phyloP scores from a whole-genome alignment of 2,113 vertebrate species.

The Rhinoderma darwinii region DNA sequence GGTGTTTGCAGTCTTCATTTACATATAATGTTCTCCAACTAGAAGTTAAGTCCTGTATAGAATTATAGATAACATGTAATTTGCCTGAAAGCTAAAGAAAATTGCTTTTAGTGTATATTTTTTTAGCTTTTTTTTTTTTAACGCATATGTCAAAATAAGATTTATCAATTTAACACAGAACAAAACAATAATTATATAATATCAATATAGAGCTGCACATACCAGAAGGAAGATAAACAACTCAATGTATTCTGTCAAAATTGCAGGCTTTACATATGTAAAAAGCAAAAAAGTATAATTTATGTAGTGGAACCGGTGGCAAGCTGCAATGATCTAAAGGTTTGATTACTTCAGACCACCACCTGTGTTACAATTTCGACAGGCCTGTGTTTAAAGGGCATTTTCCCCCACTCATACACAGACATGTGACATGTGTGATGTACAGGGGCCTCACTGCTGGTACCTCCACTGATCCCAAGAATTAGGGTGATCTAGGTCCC shows the following conservation, averaged over 20 bases:
- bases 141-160: slow-evolving; percentile 26
- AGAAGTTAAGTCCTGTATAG: slow-evolving; percentile 52
- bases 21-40: slow-evolving; percentile 55
- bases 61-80: slow-evolving; percentile 52
- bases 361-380: not conserved
- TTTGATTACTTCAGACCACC: not conserved
- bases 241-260: not conserved
- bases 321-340: not conserved
- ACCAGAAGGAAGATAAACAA: not conserved
- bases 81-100: slow-evolving; percentile 46
- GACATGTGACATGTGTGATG: not conserved
- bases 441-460: not conserved
- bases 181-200: not conserved
- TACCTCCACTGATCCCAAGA: not conserved
- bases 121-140: not conserved
- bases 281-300: not conserved
- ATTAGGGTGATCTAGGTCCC: not conserved
- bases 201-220: slow-evolving; percentile 6
- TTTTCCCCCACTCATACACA: not conserved
- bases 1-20: slow-evolving; percentile 47
- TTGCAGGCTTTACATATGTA: not conserved
- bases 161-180: not conserved
- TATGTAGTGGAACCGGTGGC: not conserved
- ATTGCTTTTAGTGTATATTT: slow-evolving; percentile 26
- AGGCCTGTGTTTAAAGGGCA: not conserved